These are phyloP conservation scores for Triplophysa dalaica DNA, from an alignment of 2,113 vertebrate species.

Conservation along the genomic window DNA sequence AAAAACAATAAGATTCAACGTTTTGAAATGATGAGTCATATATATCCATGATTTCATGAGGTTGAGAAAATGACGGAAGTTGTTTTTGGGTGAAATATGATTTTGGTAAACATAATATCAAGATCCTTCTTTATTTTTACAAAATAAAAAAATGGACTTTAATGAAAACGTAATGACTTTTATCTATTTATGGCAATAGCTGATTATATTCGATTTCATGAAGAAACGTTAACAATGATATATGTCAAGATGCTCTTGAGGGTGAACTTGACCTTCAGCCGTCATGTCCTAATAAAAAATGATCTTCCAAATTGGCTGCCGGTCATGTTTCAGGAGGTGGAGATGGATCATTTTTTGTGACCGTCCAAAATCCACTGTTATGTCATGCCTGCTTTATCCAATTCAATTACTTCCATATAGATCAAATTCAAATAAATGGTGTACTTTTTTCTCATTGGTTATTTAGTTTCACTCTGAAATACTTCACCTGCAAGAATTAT, in stretches of 20 bases:
- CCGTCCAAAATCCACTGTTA: background rate
- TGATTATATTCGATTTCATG: background rate
- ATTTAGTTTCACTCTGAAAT: background rate
- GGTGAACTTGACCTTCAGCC: background rate
- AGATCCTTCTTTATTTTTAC: no score
- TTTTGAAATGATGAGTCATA: no score
- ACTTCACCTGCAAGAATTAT: background rate
- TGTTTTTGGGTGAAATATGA: no score
- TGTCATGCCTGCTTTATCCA: background rate
- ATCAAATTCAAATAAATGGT: background rate
- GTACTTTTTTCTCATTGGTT: background rate
- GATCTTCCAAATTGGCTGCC: background rate
- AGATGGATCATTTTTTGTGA: no score
- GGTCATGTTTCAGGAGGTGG: background rate
- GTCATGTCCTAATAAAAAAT: background rate
- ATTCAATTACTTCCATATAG: no score
- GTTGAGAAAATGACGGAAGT: no score
- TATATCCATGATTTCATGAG: no score
- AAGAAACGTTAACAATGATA: background rate
- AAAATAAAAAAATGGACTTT: no score
- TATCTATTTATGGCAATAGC: no score
- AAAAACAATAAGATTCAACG: no score
- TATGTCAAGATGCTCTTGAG: background rate
- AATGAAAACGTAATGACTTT: no score
- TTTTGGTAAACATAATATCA: no score